A percentile compares a stretch with the other conserved stretches of the same genome.
Evolutionary conservation across 2,888 invertebrate species (phyloP).

Genomic region (Mimas tiliae): DNA sequence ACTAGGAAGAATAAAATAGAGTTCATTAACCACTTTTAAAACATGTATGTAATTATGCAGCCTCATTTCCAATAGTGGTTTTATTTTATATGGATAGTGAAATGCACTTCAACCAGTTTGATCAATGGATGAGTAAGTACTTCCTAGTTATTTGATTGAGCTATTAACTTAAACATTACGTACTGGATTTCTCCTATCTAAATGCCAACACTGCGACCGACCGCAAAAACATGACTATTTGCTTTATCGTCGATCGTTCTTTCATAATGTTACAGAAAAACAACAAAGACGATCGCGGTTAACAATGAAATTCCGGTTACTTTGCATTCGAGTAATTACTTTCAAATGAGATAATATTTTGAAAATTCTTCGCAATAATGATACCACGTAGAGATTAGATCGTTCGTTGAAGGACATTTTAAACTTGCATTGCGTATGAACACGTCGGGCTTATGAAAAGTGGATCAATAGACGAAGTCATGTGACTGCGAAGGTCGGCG

Average conservation of each 20-base stretch:
- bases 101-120: conserved; percentile 12
- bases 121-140: conserved; percentile 22
- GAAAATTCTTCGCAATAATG: conserved; percentile 30
- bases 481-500: conserved; percentile 65
- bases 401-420: conserved; percentile 53
- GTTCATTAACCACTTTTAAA: conserved; percentile 6
- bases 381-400: conserved; percentile 38
- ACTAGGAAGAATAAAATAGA: too few relatives aligned
- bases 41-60: background rate
- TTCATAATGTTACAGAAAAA: conserved; percentile 45
- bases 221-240: conserved; percentile 46
- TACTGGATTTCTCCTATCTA: conserved; percentile 38
- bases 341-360: conserved; percentile 25
- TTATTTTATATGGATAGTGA: conserved; percentile 13
- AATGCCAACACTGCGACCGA: conserved; percentile 39
- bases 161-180: conserved; percentile 20
- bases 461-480: conserved; percentile 65
- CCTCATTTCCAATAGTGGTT: conserved; percentile 2
- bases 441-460: conserved; percentile 54
- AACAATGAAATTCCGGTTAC: conserved; percentile 35
- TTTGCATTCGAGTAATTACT: conserved; percentile 9
- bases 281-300: conserved; percentile 34
- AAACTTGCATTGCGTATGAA: conserved; percentile 40
- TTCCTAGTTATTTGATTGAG: conserved; percentile 24
- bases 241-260: conserved; percentile 40